Base-by-base conservation (phyloP, 92 coral and sea anemone species). In the Epizoanthus stellaris region DNA sequence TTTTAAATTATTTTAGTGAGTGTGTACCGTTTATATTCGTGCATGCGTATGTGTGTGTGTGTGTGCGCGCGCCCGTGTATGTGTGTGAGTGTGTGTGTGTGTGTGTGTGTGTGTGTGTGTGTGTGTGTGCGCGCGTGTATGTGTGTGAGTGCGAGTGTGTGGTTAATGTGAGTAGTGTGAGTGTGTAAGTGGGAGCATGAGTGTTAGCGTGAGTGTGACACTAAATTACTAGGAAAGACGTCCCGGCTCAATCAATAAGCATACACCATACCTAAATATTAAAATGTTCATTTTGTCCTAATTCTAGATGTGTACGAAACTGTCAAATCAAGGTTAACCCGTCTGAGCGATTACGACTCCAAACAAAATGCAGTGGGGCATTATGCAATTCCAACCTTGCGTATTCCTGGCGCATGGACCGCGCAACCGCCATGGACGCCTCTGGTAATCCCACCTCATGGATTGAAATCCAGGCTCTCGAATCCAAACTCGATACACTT, bases 221-320 rank as follows among this genome's bases (percentile, higher is more conserved):
- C 54, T 49, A 49, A 49, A 1, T 8, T 49, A 49, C 54, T 59
- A 19, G 4, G 16, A 53, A 43, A 2, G 38, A 40, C 25, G 25
- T 23, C 25, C 0, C 25, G 25, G 25, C 36, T 30, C 1, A 30
- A 30, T 30, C 36, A 74, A 5, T 5, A 16, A 16, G 6, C 2
- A 6, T 15, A 1, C 30, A 16, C 2, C 76, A 15, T 13, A 38
- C 16, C 6, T 38, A 14, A 11, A 30, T 34, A 11, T 12, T 39
- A 3, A 70, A 34, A 70, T 49, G 45, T 39, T 34, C 7, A 9
- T 5, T 8, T 70, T 47, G 17, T 53, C 30, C 42, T 6, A 10
- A 17, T 86, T 68, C 4, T 81, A 93, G 96, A 5, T 93, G 96
- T 83, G 77, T 73, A 17, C 87, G 88, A 52, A 93, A 91, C 60